Evolutionary conservation across 2,888 invertebrate species (phyloP), one percentile per base, ranked within the genome.

Genomic region (Acronicta psi): DNA sequence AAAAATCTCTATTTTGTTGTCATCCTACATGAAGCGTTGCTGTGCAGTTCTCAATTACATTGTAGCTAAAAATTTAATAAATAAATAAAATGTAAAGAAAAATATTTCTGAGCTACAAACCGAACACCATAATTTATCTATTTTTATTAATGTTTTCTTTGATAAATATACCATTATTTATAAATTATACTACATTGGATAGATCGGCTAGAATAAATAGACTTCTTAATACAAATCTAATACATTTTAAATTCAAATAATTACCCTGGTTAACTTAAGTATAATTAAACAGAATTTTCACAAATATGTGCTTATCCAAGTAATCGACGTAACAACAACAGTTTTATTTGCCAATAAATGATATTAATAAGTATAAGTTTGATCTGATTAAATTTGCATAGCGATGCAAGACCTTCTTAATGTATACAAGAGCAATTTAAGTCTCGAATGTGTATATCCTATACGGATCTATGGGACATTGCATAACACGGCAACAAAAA

Each of bases 1-100:
- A 87, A n/a, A 83, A 85, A 80, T 81, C 79, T 83, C 84, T 89
- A 88, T 82, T n/a, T 77, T 76, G 79, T 84, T 80, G 57, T 56
- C 65, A 53, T 44, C 31, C 75, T 73, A 73, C 58, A 38, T 55
- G 56, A 76, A 73, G 69, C 73, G 56, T 69, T 49, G 52, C 51
- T 69, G 76, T 75, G 73, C 59, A 42, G 55, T 55, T 13, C 18
- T 54, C 8, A 44, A 38, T 23, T 11, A 46, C 40, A 45, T 42
- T 45, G 46, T 41, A 59, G 23, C 23, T 53, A 45, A 46, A 50
- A 40, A n/a, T n/a, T n/a, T n/a, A n/a, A n/a, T n/a, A 14, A 7
- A 11, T 5, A 14, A 14, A 14, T 5, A 14, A 42, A n/a, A 42
- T 1, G 1, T 10, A 18, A 40, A 0, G 3, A 10, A 20, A 4